These are phyloP conservation scores for Apteryx owenii DNA, from an alignment of 2,113 vertebrate species.

Conservation along the genomic window DNA sequence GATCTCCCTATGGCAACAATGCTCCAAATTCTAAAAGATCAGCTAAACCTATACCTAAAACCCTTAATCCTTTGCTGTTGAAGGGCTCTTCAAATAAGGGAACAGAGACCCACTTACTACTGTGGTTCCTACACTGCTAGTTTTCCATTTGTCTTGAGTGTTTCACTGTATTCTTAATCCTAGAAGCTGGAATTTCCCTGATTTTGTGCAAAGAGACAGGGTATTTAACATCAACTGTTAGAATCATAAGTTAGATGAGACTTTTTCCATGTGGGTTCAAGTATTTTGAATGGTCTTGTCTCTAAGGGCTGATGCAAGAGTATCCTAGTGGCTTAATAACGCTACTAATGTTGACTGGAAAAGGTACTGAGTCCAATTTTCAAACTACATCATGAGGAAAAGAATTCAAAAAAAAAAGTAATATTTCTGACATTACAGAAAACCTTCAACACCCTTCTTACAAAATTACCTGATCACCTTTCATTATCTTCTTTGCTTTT, in stretches of 20 bases:
- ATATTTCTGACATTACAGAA: not conserved
- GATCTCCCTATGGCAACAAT: not conserved
- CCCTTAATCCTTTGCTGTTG: not conserved
- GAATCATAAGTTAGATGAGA: not conserved
- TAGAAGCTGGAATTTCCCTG: not conserved
- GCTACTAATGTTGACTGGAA: not conserved
- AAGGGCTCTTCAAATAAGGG: not conserved
- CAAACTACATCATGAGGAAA: not conserved
- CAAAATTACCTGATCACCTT: conserved; percentile 89
- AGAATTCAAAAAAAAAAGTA: not conserved
- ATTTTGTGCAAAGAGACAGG: not conserved
- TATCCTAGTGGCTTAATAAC: not conserved
- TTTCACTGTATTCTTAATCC: not conserved
- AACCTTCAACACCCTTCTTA: not conserved
- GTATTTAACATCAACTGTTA: not conserved
- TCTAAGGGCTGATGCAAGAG: not conserved
- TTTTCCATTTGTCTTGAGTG: too few relatives aligned
- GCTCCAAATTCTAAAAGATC: not conserved
- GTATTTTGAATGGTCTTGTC: not conserved
- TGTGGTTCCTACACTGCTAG: not conserved
- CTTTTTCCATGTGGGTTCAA: not conserved
- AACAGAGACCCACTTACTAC: not conserved
- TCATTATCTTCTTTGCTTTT: conserved; percentile 97
- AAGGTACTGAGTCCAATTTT: not conserved
- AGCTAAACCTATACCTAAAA: not conserved